phyloP scores from a whole-genome alignment of 1,140 invertebrate genomes.

The Papilio machaon region DNA sequence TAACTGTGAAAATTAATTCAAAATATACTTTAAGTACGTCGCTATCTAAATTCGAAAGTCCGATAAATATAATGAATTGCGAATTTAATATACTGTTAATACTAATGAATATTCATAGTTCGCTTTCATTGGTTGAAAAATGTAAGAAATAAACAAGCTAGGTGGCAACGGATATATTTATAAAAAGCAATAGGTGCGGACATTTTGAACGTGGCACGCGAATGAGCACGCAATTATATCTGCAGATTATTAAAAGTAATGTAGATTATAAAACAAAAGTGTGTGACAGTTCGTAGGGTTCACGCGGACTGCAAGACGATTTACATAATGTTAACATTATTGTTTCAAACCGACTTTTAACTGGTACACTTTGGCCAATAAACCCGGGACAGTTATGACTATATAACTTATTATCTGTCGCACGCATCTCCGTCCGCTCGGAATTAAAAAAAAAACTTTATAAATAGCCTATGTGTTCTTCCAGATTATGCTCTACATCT shows the following conservation, averaged over 20 bases:
- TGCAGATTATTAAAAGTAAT: slow-evolving; percentile 30
- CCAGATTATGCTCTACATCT: too few species aligned
- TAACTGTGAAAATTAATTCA: slow-evolving; percentile 31
- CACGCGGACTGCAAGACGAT: background rate
- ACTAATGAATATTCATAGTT: slow-evolving; percentile 15
- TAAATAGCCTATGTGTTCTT: too few species aligned
- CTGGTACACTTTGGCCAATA: slow-evolving; percentile 11
- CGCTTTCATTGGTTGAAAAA: slow-evolving; percentile 29
- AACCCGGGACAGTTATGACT: background rate
- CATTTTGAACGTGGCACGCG: slow-evolving; percentile 26
- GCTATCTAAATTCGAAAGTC: slow-evolving; percentile 26
- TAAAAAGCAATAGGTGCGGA: slow-evolving; percentile 33
- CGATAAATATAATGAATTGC: slow-evolving; percentile 31
- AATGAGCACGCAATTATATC: slow-evolving; percentile 12
- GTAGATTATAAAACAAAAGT: slow-evolving; percentile 35
- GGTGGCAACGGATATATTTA: slow-evolving; percentile 12
- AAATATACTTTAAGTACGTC: slow-evolving; percentile 3
- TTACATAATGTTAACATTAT: slow-evolving; percentile 19
- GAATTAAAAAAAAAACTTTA: too few species aligned
- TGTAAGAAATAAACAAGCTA: slow-evolving; percentile 16
- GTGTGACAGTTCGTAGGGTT: slow-evolving; percentile 19
- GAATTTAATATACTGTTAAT: slow-evolving; percentile 30
- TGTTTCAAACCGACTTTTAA: slow-evolving; percentile 20
- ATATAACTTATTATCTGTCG: background rate
- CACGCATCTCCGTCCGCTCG: too few species aligned